These are phyloP conservation scores for Phenganax subtilis DNA, from an alignment of 92 coral and sea anemone species.

Conservation along the genomic window DNA sequence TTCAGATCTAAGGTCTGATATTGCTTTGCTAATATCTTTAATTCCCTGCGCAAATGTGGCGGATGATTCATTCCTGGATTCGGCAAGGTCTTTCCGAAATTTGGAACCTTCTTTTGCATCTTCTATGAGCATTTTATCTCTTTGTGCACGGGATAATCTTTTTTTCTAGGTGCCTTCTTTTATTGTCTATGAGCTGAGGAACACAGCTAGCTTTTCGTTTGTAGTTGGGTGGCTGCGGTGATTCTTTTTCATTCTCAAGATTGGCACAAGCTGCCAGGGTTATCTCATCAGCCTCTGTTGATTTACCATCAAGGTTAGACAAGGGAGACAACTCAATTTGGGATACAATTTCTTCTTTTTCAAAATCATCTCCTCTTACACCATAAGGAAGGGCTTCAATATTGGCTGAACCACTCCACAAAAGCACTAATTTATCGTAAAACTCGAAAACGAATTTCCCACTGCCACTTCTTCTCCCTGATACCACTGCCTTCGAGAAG, in stretches of 20 bases:
- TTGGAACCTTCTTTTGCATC: constrained; percentile 62
- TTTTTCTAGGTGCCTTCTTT: constrained; percentile 58
- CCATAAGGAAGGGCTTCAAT: constrained; percentile 47
- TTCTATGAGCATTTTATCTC: constrained; percentile 46
- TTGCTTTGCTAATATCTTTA: constrained; percentile 47
- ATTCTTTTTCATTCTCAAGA: not conserved
- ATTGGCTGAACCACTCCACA: constrained; percentile 49
- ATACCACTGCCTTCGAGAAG: constrained; percentile 54
- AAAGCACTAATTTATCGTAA: constrained; percentile 45
- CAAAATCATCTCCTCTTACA: constrained; percentile 46
- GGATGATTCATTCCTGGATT: constrained; percentile 52
- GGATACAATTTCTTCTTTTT: constrained; percentile 3
- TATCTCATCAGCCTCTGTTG: not conserved
- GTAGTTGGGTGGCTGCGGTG: constrained; percentile 5
- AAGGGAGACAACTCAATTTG: not conserved
- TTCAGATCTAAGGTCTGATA: constrained; percentile 52
- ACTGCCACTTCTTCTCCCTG: constrained; percentile 54
- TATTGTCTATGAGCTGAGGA: constrained; percentile 55
- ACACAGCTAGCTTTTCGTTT: constrained; percentile 59
- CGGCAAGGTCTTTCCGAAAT: constrained; percentile 53
- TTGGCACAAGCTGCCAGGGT: not conserved
- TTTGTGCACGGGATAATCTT: constrained; percentile 45
- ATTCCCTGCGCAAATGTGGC: constrained; percentile 45
- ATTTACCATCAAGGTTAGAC: not conserved
- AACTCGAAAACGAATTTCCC: constrained; percentile 50